Percentiles rank a stretch among this genome's conserved stretches.
Evolutionary conservation across 2,888 invertebrate genomes (phyloP).

Genomic region (Calameuta idolon): DNA sequence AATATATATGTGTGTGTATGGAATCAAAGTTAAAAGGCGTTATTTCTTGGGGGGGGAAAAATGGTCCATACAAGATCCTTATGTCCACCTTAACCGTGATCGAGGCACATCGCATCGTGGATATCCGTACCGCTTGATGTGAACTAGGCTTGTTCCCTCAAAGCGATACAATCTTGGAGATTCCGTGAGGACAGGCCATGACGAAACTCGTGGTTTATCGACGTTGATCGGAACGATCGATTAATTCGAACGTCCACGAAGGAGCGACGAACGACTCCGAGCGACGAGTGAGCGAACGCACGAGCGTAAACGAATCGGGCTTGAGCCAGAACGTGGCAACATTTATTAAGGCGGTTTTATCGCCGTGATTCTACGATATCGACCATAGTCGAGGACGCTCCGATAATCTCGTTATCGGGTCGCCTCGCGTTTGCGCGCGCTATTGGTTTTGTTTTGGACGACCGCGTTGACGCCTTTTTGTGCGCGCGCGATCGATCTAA

Average conservation of each 20-base stretch:
- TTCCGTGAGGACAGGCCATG: neutral
- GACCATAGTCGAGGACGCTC: neutral
- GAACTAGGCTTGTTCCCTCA: neutral
- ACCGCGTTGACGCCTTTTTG: neutral
- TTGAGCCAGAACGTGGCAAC: neutral
- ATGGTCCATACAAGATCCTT: neutral
- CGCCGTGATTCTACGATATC: neutral
- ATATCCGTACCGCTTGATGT: neutral
- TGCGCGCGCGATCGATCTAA: too few relatives aligned
- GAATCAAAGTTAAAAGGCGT: neutral
- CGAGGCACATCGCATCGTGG: neutral
- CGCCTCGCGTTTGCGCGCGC: neutral
- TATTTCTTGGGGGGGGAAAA: neutral
- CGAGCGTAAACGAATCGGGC: neutral
- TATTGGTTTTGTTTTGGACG: neutral
- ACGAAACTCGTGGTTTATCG: neutral
- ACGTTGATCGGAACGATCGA: neutral
- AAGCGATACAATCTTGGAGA: neutral
- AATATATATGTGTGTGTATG: neutral
- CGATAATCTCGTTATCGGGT: neutral
- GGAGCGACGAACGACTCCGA: neutral
- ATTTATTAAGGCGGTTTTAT: neutral
- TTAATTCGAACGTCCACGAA: neutral
- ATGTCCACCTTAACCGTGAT: neutral
- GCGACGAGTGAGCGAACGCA: too few relatives aligned